Conservation (phyloP, 53 echinoderm and acorn worm genomes). For the Crossaster papposus region DNA sequence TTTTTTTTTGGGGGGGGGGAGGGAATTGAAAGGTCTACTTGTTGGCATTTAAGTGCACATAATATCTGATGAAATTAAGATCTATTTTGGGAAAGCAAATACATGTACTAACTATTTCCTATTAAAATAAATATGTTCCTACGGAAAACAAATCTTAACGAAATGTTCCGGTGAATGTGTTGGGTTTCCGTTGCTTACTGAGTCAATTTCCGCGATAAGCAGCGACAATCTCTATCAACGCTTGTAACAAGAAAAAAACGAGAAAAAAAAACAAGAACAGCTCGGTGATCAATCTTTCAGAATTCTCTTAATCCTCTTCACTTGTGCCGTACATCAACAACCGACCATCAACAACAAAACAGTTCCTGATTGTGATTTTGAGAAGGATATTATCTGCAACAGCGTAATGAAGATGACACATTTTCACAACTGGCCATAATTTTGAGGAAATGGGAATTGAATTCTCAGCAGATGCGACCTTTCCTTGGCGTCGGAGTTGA, state of each 20-base stretch:
- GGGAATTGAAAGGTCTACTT: too few species aligned
- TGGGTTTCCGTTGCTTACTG: not conserved
- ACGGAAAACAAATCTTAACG: not conserved
- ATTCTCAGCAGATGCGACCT: conserved; percentile 58
- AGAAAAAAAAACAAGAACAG: not conserved
- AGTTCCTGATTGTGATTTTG: not conserved
- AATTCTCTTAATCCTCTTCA: not conserved
- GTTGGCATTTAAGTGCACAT: too few species aligned
- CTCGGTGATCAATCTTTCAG: not conserved
- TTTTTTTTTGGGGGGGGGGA: too few species aligned
- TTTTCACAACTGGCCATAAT: conserved; percentile 51
- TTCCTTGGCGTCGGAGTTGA: conserved; percentile 29
- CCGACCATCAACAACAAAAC: not conserved
- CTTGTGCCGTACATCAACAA: too few species aligned
- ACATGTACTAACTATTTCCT: not conserved
- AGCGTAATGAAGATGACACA: conserved; percentile 46
- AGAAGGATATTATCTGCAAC: conserved; percentile 50
- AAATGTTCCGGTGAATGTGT: not conserved
- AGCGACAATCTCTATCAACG: not conserved
- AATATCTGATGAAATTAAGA: not conserved
- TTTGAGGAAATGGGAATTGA: conserved; percentile 30
- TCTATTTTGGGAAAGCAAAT: not conserved
- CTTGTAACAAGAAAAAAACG: not conserved
- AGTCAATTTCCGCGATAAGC: not conserved
- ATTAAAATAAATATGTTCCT: not conserved